Conservation (phyloP, 2,888 invertebrate genomes). For the Fissipunctia ypsillon region DNA sequence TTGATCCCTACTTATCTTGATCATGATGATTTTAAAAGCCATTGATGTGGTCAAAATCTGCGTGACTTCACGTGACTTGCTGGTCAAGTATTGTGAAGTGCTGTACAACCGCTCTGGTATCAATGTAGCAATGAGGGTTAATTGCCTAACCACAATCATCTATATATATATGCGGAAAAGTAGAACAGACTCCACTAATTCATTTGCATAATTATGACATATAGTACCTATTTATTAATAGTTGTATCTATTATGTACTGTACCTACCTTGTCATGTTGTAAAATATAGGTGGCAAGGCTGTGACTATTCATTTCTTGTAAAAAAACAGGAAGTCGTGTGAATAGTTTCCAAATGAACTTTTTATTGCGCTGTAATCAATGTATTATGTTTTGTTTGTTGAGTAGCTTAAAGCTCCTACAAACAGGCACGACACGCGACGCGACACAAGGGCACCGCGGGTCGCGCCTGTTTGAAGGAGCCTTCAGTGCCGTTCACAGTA, state of each 20-base stretch:
- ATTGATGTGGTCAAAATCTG: neutral
- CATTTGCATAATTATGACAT: conserved; percentile 44
- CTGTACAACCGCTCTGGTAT: conserved; percentile 19
- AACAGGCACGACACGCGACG: too few species aligned
- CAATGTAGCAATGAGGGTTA: conserved; percentile 33
- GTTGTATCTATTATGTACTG: neutral
- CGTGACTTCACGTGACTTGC: conserved; percentile 3
- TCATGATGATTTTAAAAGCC: conserved; percentile 10
- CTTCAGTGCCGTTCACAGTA: conserved; percentile 20
- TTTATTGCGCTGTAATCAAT: conserved; percentile 32
- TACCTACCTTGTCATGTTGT: conserved; percentile 19
- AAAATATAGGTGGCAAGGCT: conserved; percentile 23
- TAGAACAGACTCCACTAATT: conserved; percentile 29
- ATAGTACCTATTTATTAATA: conserved; percentile 17
- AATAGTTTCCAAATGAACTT: conserved; percentile 41
- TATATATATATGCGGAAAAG: conserved; percentile 53
- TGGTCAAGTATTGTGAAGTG: conserved; percentile 23
- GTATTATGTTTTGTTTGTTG: conserved; percentile 22
- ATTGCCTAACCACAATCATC: conserved; percentile 48
- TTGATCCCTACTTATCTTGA: neutral
- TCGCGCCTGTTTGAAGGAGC: too few species aligned
- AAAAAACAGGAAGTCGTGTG: conserved; percentile 51
- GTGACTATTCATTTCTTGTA: conserved; percentile 8
- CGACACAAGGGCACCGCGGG: too few species aligned
- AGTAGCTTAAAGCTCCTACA: too few species aligned